Base-by-base conservation (phyloP, 2,797 vertebrate species). In the Monodelphis domestica region DNA sequence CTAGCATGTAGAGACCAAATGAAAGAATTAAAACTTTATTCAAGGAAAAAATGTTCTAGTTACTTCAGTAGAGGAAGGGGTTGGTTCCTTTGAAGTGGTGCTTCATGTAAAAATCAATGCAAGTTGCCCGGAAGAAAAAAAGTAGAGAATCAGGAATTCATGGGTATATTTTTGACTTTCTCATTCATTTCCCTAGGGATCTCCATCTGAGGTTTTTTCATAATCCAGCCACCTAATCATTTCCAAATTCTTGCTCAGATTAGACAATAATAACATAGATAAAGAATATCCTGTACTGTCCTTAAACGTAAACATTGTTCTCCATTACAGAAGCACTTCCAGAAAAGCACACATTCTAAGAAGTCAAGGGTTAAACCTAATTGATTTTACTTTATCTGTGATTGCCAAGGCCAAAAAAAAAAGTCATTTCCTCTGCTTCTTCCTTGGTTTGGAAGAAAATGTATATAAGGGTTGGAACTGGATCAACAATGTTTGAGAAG, bases 201-300 rank as follows among this genome's bases (percentile, higher is more conserved):
- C 92, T 59, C n/a, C 4, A 70, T 30, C 50, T 90, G 54, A 53
- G 2, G 30, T 53, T 28, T 2, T 93, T 94, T 93, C 55, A 93
- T 93, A 90, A 93, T 55, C 45, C 33, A 89, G 56, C 24, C 59
- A 57, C 91, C 24, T 51, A 52, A 78, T 92, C 87, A 56, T 63
- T 94, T 95, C 87, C 90, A 95, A 96, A 90, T 59, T 91, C 56
- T 50, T 84, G 70, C 38, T 94, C 30, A 56, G 45, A 91, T 95
- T 95, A 93, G 84, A 94, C n/a, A 92, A 38, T 59, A 56, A 51
- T 57, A 90, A 94, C 52, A 87, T 26, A 87, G 91, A 88, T 91
- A 88, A 94, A 57, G 33, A 53, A 53, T 38, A 59, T 1, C 12
- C 78, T 45, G 54, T 10, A 29, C 56, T 57, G 45, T 93, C 90